phyloP scores from a whole-genome alignment of 1,140 invertebrate species.

The Lepidurus apus region DNA sequence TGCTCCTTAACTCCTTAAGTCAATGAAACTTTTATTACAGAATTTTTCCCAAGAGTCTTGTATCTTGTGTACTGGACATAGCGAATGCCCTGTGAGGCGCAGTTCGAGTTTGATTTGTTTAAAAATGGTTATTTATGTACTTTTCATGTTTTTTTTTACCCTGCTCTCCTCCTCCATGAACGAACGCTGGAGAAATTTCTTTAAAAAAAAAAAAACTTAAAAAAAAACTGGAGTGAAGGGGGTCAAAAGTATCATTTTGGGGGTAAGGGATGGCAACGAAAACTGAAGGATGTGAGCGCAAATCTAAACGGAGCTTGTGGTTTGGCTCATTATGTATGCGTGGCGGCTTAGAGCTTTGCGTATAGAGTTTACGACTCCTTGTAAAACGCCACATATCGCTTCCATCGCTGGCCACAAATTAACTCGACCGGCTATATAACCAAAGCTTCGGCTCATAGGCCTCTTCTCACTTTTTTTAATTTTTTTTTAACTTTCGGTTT shows the following conservation, averaged over 20 bases:
- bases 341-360: background rate
- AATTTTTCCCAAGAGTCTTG: background rate
- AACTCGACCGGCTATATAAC: background rate
- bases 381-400: constrained; percentile 14
- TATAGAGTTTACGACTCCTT: background rate
- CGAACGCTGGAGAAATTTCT: too few relatives aligned
- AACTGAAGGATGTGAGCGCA: background rate
- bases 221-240: too few relatives aligned
- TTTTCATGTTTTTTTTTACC: too few relatives aligned
- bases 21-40: background rate
- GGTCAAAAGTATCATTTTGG: too few relatives aligned
- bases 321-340: background rate
- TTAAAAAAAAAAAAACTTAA: too few relatives aligned
- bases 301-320: background rate
- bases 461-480: background rate
- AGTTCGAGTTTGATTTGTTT: too few relatives aligned
- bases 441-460: background rate
- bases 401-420: constrained; percentile 18
- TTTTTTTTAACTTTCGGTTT: background rate
- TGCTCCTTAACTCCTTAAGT: background rate
- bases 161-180: too few relatives aligned
- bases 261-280: too few relatives aligned
- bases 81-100: background rate
- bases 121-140: too few relatives aligned
- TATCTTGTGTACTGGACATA: background rate